Evolutionary conservation across 2,797 vertebrate species (phyloP), one percentile per base, ranked within the genome.

Genomic region (Hipposideros larvatus): DNA sequence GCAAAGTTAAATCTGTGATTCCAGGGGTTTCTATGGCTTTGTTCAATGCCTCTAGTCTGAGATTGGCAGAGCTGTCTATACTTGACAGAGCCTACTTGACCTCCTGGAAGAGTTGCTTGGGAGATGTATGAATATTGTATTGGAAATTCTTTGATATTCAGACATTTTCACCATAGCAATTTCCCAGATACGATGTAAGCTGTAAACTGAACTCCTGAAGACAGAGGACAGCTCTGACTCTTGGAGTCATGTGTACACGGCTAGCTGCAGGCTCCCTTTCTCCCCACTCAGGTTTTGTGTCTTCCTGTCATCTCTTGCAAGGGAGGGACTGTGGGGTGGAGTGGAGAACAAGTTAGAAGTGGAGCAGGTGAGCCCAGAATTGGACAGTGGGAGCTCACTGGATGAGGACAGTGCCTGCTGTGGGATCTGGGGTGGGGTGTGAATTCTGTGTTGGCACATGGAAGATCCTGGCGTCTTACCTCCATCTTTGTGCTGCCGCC

Each of bases 81-180:
- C 91, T 75, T n/a, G 7, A 41, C 74, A 84, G 89, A 87, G n/a
- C 73, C 75, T 78, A 43, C 43, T 70, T 59, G 74, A 71, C 43
- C 79, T 71, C 65, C 10, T n/a, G 31, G 66, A 68, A 87, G 66
- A 90, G 66, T 61, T 94, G 66, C 24, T 83, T 77, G 74, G 85
- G 91, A 95, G 85, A 78, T 75, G 66, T 95, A 73, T 94, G 92
- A 94, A 55, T 74, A 70, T n/a, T 91, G 24, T 21, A 51, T 63
- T 85, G 66, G 95, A 83, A 87, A 82, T 77, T 83, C 59, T 92
- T 91, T 86, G 92, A 31, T 85, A 41, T 22, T 97, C 75, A 86
- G 24, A 78, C 96, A 94, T 96, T 98, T 97, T 96, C 92, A 84
- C 90, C 78, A 96, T 34, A 91, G 61, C 83, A 65, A 37, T 86